Evolutionary conservation across 2,888 invertebrate species (phyloP).

Genomic region (Ecliptopera silaceata): DNA sequence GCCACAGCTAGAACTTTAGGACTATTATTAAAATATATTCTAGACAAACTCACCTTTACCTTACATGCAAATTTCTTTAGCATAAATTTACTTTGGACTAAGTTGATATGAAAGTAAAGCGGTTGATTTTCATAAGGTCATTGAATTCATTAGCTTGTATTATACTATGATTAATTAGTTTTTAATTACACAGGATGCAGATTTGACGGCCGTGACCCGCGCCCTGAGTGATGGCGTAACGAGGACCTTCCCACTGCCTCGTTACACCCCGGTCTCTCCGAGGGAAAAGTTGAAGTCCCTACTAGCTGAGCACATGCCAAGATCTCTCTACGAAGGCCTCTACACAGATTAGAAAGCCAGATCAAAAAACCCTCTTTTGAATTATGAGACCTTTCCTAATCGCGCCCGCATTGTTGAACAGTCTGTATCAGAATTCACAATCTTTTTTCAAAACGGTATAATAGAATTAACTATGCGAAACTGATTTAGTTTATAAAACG

Average conservation of each 20-base stretch:
- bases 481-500: background rate
- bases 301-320: constrained; percentile 91
- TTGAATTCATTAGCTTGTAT: constrained; percentile 20
- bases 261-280: constrained; percentile 92
- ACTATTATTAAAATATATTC: too few species aligned
- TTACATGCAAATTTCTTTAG: background rate
- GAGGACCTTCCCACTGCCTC: constrained; percentile 91
- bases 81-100: constrained; percentile 2
- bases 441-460: constrained; percentile 9
- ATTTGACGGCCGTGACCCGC: constrained; percentile 89
- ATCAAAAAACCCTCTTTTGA: constrained; percentile 3
- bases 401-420: constrained; percentile 4
- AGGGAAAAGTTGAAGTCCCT: constrained; percentile 91
- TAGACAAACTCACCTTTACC: too few species aligned
- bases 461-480: background rate
- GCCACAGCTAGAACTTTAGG: background rate
- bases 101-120: constrained; percentile 4
- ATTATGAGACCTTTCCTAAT: constrained; percentile 3
- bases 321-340: constrained; percentile 90
- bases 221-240: constrained; percentile 90
- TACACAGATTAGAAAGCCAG: constrained; percentile 76
- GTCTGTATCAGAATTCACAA: constrained; percentile 2
- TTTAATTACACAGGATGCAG: constrained; percentile 84
- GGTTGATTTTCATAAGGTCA: constrained; percentile 14
- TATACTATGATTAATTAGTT: constrained; percentile 33